Conservation (phyloP, 2,113 vertebrate genomes). For the Poecile atricapillus region DNA sequence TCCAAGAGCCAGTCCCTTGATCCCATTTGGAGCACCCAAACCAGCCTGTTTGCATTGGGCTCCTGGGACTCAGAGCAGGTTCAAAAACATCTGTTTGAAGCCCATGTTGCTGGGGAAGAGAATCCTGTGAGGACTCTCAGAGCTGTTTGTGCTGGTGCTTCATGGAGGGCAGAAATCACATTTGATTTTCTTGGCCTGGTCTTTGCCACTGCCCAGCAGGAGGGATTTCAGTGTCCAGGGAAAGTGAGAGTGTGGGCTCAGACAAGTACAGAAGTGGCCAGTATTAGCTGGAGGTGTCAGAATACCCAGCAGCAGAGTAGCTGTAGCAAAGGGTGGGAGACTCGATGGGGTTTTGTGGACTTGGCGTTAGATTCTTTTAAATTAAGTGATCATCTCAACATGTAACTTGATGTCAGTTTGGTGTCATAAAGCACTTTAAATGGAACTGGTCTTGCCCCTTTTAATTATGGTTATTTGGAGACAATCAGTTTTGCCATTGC, state of each 20-base stretch:
- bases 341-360: not conserved
- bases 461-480: not conserved
- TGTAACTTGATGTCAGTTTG: not conserved
- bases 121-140: not conserved
- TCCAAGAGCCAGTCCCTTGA: not conserved
- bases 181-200: not conserved
- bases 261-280: not conserved
- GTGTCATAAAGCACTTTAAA: constrained; percentile 65
- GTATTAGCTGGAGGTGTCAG: not conserved
- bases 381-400: constrained; percentile 34
- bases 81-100: not conserved
- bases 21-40: not conserved
- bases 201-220: not conserved
- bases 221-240: not conserved
- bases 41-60: not conserved
- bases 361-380: not conserved
- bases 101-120: not conserved
- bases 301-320: not conserved
- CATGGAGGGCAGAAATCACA: not conserved
- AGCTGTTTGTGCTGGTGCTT: not conserved
- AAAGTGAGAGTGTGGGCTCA: not conserved
- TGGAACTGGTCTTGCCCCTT: constrained; percentile 1
- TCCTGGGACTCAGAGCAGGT: not conserved
- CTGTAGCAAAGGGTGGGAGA: not conserved
- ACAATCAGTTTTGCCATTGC: constrained; percentile 44